Base-by-base conservation (phyloP, 2,888 invertebrate species). In the Hypselothyrea guttata region DNA sequence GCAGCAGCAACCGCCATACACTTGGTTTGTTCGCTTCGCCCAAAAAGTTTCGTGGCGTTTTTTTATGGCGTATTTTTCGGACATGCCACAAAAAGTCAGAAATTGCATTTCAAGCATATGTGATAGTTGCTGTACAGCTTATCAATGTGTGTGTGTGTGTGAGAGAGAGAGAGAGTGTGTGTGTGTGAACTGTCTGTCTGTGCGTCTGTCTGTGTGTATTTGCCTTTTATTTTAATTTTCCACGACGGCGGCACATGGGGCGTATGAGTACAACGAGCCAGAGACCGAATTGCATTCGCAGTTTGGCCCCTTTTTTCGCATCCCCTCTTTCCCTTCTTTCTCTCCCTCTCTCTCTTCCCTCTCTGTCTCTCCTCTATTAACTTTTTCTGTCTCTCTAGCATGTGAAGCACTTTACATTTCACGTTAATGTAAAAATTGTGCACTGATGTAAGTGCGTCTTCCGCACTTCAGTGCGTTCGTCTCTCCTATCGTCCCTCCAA, bases 381-480 rank as follows among this genome's bases (percentile, higher is more conserved):
- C 11, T 40, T 33, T 3, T 35, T n/a, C 31, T 28, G 28, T 49
- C 4, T 15, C 35, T 28, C 30, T n/a, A n/a, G n/a, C n/a, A 15
- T 13, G 8, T 27, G 30, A 41, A 48, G 52, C 67, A 55, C 62
- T 53, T 71, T 73, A 64, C 63, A 59, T 75, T 81, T 69, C 44
- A 66, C 66, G 62, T 77, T 84, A 77, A 84, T 77, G 77, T 77
- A 63, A 76, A 77, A 77, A 85, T 82, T 85, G 81, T 85, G 86
- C 81, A 85, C 62, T 71, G 84, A 82, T 85, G 85, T 79, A 71
- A 83, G 69, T 79, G 76, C 84, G 76, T 83, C 81, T 79, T 76
- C 76, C 74, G 65, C 69, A 75, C 82, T 60, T 76, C 79, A 64
- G 55, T 68, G 70, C 63, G 44, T 53, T 8, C 34, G 22, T 33